phyloP scores from a whole-genome alignment of 2,797 vertebrate species.

The Strix occidentalis region DNA sequence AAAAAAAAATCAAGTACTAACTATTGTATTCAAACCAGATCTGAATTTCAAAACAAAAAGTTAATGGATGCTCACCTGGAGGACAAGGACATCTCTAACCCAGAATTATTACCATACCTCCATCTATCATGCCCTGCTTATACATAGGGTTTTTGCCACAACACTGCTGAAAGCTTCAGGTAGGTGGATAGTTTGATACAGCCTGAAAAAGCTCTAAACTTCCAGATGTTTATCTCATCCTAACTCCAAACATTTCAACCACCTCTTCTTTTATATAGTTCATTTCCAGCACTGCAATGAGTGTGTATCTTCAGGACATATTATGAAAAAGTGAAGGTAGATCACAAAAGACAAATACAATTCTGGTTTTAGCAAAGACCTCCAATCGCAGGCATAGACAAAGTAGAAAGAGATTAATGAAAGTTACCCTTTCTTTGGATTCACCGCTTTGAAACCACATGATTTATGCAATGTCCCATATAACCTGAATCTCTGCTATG shows the following conservation, averaged over 20 bases:
- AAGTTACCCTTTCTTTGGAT: background rate
- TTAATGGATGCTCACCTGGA: background rate
- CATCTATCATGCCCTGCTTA: background rate
- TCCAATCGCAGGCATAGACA: background rate
- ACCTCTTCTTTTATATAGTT: background rate
- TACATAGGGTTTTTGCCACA: background rate
- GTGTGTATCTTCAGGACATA: background rate
- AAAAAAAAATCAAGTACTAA: background rate
- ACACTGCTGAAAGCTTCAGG: background rate
- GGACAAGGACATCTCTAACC: background rate
- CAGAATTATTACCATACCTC: background rate
- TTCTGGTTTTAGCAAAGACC: background rate
- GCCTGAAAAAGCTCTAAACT: background rate
- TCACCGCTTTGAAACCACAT: background rate
- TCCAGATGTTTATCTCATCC: background rate
- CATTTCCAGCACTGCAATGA: background rate
- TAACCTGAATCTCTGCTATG: background rate
- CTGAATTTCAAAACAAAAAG: background rate
- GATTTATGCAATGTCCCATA: background rate
- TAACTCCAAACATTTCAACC: background rate
- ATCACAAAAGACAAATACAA: background rate
- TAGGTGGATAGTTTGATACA: background rate
- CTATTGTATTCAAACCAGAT: background rate
- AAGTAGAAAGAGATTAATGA: background rate
- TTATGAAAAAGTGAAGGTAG: background rate